Percentiles rank a stretch among this genome's conserved stretches.
Conservation (phyloP, 2,888 invertebrate genomes). For the Eremobia ochroleuca region DNA sequence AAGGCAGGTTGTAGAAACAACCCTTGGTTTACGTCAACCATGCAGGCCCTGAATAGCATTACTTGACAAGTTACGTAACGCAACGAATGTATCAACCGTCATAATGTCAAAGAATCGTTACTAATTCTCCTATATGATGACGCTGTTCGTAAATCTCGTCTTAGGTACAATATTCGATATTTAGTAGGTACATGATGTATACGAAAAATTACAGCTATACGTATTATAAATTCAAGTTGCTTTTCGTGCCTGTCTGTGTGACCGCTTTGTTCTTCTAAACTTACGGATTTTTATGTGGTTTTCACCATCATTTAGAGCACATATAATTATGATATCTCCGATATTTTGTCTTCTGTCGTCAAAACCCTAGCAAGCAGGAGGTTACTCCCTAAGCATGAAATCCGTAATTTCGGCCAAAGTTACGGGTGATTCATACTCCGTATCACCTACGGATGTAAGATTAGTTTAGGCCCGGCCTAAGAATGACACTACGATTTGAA, state of each 20-base stretch:
- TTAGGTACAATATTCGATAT: no score
- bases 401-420: no score
- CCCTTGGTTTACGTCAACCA: neutral
- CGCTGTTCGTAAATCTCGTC: neutral
- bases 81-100: neutral
- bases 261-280: neutral
- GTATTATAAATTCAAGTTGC: neutral
- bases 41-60: neutral
- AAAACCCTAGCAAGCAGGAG: neutral
- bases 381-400: no score
- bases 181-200: no score
- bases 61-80: neutral
- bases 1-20: neutral
- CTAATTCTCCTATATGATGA: neutral
- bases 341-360: neutral
- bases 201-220: neutral
- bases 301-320: neutral
- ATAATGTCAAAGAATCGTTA: neutral
- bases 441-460: no score
- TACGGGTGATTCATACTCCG: no score
- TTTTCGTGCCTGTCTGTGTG: neutral
- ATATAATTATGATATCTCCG: neutral
- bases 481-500: no score
- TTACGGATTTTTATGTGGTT: neutral
- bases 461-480: no score